These are phyloP conservation scores for Elanus axillaris DNA, from an alignment of 2,113 vertebrate species.

Conservation along the genomic window DNA sequence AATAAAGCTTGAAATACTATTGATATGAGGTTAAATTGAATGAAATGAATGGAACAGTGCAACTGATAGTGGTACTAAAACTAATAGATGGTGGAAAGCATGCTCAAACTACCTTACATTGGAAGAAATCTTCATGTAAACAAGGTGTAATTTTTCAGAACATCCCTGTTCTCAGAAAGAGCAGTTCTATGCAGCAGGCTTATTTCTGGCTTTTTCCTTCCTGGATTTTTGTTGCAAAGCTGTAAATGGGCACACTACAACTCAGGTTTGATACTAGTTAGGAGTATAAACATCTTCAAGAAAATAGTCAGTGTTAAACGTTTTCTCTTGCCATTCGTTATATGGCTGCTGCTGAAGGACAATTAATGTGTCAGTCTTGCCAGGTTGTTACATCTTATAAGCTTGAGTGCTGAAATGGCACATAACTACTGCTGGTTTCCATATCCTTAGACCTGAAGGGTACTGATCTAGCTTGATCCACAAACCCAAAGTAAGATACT, in stretches of 20 bases:
- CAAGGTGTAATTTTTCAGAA: neutral
- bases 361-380: neutral
- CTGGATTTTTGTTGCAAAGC: neutral
- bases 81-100: neutral
- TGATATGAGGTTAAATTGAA: neutral
- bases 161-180: neutral
- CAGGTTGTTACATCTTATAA: neutral
- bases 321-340: neutral
- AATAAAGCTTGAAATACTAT: neutral
- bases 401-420: neutral
- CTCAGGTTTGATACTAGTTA: neutral
- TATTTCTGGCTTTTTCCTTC: neutral
- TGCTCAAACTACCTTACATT: neutral
- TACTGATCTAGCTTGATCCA: neutral
- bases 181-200: neutral
- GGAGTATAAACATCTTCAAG: neutral
- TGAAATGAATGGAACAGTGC: neutral
- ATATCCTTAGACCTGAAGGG: neutral
- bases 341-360: neutral
- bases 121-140: neutral
- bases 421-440: neutral
- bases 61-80: neutral
- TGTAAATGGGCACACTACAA: neutral
- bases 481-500: neutral
- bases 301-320: neutral